Evolutionary conservation across 92 coral and sea anemone genomes (phyloP), one percentile per base, ranked within the genome.

Genomic region (Actinernus sp.): DNA sequence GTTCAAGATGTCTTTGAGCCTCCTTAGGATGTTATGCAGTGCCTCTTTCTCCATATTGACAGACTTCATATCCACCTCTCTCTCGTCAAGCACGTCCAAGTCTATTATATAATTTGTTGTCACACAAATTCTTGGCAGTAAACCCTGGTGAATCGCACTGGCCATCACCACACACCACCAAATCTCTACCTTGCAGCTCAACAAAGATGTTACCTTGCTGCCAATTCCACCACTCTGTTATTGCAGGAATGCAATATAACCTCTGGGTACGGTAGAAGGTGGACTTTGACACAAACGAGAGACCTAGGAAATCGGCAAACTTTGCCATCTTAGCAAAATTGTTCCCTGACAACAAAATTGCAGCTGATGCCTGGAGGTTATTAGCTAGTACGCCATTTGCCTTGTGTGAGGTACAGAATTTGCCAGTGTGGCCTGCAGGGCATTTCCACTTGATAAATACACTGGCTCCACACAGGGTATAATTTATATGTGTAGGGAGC

Each of bases 211-310:
- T 16, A 1, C 47, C 61, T 23, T 65, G 56, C 71, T 30, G 36
- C 90, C 79, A 76, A 3, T 28, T 37, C 88, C 90, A 83, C 80
- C 85, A 83, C 36, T 83, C 90, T n/a, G 46, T 49, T 0, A 75
- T 54, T 26, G 63, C 84, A 25, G 89, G 83, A 6, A 82, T 58
- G 24, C 31, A n/a, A 34, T 82, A 83, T 3, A 83, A 43, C 33
- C 85, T 59, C 31, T 83, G 79, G 2, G 49, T 25, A 21, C 85
- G 47, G 46, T 41, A 53, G 34, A 38, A 83, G 31, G 84, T 83
- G 0, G 73, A 66, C 6, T 48, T 45, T 2, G 85, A 83, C 0
- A 55, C 18, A 37, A 61, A 83, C 1, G 65, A n/a, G 51, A 83
- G 44, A 10, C 84, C 89, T 22, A 57, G 58, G 49, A 76, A 83